Percentiles rank a stretch among this genome's conserved stretches.
Evolutionary conservation across 2,113 vertebrate species (phyloP).

Genomic region (Paralichthys olivaceus): DNA sequence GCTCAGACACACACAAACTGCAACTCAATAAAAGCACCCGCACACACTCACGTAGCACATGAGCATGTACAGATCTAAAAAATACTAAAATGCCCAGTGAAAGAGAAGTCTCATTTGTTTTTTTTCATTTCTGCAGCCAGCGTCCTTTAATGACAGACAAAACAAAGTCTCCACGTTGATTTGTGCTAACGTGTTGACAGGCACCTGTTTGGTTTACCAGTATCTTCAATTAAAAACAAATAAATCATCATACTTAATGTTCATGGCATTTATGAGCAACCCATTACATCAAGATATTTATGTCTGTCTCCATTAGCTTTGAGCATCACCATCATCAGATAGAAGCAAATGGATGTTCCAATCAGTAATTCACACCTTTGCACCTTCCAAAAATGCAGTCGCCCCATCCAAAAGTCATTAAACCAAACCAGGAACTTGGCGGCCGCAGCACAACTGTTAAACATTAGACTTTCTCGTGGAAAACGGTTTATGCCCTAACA

Average conservation of each 20-base stretch:
- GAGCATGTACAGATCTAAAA: constrained; percentile 8
- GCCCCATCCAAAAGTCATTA: constrained; percentile 64
- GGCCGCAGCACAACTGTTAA: constrained; percentile 38
- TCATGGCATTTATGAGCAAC: constrained; percentile 34
- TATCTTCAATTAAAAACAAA: constrained; percentile 57
- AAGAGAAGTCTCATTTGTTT: not conserved
- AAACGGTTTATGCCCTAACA: constrained; percentile 54
- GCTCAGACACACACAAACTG: constrained; percentile 30
- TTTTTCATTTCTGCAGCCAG: constrained; percentile 1
- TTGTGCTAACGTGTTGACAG: not conserved
- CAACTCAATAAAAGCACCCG: constrained; percentile 23
- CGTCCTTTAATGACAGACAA: not conserved
- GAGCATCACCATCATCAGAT: constrained; percentile 43
- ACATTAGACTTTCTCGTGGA: constrained; percentile 44
- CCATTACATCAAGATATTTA: constrained; percentile 60
- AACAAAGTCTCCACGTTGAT: constrained; percentile 13
- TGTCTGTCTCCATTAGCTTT: constrained; percentile 50
- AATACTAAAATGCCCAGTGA: not conserved
- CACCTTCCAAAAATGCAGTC: constrained; percentile 53
- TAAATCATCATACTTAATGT: constrained; percentile 50
- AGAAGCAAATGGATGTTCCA: constrained; percentile 53
- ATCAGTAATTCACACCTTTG: constrained; percentile 56
- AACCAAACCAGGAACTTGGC: constrained; percentile 56
- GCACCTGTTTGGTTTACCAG: constrained; percentile 19
- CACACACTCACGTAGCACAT: constrained; percentile 45